These are phyloP conservation scores for Pseudococcus longispinus DNA, from an alignment of 2,888 invertebrate genomes.

Conservation along the genomic window DNA sequence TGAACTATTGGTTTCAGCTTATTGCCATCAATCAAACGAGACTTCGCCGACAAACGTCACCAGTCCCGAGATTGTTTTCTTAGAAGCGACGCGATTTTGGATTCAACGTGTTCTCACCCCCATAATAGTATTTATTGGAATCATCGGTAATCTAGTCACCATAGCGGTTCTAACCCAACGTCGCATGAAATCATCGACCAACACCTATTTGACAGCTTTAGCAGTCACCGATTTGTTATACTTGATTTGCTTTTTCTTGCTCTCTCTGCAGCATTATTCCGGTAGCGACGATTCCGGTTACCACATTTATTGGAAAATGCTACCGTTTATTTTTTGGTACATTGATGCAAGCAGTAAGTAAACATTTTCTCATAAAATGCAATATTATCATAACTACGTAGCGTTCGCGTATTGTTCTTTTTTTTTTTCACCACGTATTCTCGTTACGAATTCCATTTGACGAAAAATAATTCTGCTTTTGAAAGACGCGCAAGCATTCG, in stretches of 20 bases:
- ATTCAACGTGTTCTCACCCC: conserved; percentile 72
- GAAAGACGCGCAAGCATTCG: background rate
- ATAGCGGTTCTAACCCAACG: conserved; percentile 68
- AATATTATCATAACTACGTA: background rate
- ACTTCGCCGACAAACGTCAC: background rate
- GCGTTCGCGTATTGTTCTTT: background rate
- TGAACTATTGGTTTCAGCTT: conserved; percentile 33
- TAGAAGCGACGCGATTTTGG: conserved; percentile 64
- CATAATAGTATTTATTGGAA: conserved; percentile 71
- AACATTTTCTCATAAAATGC: background rate
- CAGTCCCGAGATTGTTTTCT: conserved; percentile 48
- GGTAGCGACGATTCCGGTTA: conserved; percentile 66
- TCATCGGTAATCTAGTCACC: conserved; percentile 71
- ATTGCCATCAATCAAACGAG: conserved; percentile 15
- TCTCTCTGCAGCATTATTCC: conserved; percentile 70
- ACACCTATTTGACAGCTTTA: conserved; percentile 75
- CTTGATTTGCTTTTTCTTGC: conserved; percentile 70
- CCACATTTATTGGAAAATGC: conserved; percentile 69
- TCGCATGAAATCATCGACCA: conserved; percentile 78
- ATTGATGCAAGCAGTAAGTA: conserved; percentile 73
- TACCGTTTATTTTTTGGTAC: conserved; percentile 70
- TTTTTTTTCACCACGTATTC: background rate
- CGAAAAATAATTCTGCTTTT: conserved; percentile 13
- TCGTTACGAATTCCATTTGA: background rate
- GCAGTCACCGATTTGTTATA: conserved; percentile 76